Evolutionary conservation across 2,888 invertebrate species (phyloP).

Genomic region (Melinaea marsaeus): DNA sequence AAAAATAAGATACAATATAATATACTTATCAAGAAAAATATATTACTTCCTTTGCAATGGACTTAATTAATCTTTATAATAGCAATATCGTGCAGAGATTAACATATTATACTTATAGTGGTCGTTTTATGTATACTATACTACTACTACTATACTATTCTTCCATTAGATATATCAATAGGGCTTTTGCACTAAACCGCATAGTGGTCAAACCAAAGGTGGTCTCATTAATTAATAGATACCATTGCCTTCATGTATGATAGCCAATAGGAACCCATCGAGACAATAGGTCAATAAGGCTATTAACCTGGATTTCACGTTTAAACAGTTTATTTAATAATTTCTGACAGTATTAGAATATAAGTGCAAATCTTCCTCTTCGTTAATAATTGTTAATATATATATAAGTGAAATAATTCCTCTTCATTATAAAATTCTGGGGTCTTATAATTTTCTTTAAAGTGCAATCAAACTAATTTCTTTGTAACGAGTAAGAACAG

Average conservation of each 20-base stretch:
- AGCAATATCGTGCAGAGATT: not conserved
- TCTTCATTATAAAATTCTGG: not conserved
- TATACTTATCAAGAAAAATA: too few species aligned
- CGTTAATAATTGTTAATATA: not conserved
- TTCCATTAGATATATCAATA: slow-evolving; percentile 55
- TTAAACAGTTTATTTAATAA: slow-evolving; percentile 2
- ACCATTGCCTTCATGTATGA: slow-evolving; percentile 39
- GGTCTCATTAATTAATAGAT: slow-evolving; percentile 64
- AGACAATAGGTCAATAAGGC: not conserved
- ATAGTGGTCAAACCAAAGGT: slow-evolving; percentile 56
- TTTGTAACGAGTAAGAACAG: not conserved
- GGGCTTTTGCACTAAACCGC: slow-evolving; percentile 58
- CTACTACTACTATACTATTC: slow-evolving; percentile 27
- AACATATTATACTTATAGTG: slow-evolving; percentile 24
- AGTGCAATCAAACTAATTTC: too few species aligned
- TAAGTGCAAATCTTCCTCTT: too few species aligned
- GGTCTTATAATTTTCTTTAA: too few species aligned
- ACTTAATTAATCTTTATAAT: not conserved
- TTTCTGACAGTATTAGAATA: not conserved
- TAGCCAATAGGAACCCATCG: not conserved
- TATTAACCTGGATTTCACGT: slow-evolving; percentile 2
- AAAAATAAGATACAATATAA: too few species aligned
- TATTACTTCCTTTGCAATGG: too few species aligned
- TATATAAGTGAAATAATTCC: not conserved
- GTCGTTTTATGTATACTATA: slow-evolving; percentile 47